Evolutionary conservation across 2,113 vertebrate species (phyloP).

Genomic region (Charina bottae): DNA sequence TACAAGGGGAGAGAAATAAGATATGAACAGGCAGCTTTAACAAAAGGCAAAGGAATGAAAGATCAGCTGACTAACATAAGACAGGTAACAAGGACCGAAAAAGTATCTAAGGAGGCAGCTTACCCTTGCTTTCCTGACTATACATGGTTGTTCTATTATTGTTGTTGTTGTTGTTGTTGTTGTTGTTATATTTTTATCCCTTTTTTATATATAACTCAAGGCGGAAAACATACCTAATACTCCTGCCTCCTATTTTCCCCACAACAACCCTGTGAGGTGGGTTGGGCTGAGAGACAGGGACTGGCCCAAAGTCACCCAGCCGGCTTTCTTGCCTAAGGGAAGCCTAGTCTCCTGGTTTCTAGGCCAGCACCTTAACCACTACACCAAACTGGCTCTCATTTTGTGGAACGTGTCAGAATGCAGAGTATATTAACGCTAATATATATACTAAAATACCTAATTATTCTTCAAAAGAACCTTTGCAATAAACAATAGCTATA

Average conservation of each 20-base stretch:
- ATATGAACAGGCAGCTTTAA: no score
- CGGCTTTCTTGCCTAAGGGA: not conserved
- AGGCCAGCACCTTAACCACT: not conserved
- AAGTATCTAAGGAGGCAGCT: no score
- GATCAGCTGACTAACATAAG: no score
- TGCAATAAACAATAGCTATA: not conserved
- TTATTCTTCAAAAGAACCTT: not conserved
- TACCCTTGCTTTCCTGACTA: no score
- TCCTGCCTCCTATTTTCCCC: not conserved
- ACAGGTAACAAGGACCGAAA: no score
- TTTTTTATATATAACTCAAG: no score
- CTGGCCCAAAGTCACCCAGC: not conserved
- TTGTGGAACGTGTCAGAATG: not conserved
- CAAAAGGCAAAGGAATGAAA: no score
- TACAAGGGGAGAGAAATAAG: no score
- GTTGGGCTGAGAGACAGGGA: not conserved
- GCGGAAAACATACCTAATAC: not conserved
- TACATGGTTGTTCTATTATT: no score
- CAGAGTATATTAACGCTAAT: not conserved
- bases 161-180: no score
- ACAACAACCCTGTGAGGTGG: not conserved
- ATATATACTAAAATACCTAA: not conserved
- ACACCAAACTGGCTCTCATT: not conserved
- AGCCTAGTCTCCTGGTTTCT: not conserved
- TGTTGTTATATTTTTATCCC: no score